These are phyloP conservation scores for Apogon hyalosoma DNA, from an alignment of 2,797 vertebrate genomes.

Conservation along the genomic window DNA sequence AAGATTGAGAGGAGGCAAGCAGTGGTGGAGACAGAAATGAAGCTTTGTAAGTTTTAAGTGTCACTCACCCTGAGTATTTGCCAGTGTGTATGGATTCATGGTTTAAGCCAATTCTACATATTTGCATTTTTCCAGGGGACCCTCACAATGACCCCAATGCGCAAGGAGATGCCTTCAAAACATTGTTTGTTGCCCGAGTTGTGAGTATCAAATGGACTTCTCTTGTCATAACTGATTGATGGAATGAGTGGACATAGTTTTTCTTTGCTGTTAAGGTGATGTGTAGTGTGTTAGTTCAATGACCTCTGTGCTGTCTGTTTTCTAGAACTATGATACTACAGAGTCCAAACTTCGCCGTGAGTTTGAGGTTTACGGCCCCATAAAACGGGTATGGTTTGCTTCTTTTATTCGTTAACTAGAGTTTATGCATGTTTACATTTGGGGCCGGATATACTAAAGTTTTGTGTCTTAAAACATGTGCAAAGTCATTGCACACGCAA, in stretches of 20 bases:
- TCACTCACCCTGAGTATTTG: rapidly evolving
- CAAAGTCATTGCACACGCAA: too few species aligned
- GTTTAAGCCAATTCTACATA: neutral
- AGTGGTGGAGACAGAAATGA: conserved; percentile 93
- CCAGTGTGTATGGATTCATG: neutral
- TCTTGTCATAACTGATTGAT: neutral
- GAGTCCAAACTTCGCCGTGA: conserved; percentile 95
- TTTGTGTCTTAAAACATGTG: too few species aligned
- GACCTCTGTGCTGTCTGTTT: conserved; percentile 12
- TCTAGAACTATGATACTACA: conserved; percentile 94
- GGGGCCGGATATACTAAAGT: too few species aligned
- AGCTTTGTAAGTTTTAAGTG: conserved; percentile 88
- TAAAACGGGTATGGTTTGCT: conserved; percentile 87
- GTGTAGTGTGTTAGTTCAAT: neutral
- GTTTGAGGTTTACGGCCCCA: conserved; percentile 96
- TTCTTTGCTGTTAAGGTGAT: neutral
- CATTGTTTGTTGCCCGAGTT: conserved; percentile 94
- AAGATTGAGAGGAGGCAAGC: conserved; percentile 94
- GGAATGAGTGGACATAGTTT: neutral
- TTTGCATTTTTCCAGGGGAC: conserved; percentile 85
- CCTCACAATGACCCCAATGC: conserved; percentile 95
- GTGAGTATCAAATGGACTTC: conserved; percentile 77
- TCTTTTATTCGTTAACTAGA: neutral
- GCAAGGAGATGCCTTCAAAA: conserved; percentile 96
- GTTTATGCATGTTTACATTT: neutral